Evolutionary conservation across 2,113 vertebrate species (phyloP).

Genomic region (Corydoras sp.): DNA sequence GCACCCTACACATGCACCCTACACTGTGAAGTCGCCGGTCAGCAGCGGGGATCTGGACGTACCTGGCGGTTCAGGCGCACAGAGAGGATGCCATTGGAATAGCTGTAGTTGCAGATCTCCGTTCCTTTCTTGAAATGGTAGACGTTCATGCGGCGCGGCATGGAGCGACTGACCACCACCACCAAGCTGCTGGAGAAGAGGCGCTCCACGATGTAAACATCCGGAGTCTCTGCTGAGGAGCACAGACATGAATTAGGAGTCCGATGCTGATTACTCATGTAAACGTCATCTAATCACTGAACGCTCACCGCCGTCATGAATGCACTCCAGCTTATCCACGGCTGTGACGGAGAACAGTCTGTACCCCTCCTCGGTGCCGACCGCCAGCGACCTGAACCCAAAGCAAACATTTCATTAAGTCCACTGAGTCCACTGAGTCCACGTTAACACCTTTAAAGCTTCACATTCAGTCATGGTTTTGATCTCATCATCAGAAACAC

Average conservation of each 20-base stretch:
- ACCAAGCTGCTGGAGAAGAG: constrained; percentile 97
- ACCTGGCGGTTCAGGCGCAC: constrained; percentile 91
- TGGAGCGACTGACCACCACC: constrained; percentile 80
- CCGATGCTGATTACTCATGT: no score
- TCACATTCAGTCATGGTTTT: no score
- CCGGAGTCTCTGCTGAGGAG: constrained; percentile 73
- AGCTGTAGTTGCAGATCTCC: constrained; percentile 96
- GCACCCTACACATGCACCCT: no score
- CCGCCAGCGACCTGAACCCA: constrained; percentile 77
- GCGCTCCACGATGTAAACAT: constrained; percentile 90
- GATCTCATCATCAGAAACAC: no score
- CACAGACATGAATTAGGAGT: neutral
- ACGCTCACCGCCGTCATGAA: constrained; percentile 87
- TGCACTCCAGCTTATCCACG: constrained; percentile 89
- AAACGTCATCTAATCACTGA: neutral
- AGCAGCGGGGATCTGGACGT: neutral
- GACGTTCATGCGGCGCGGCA: constrained; percentile 89
- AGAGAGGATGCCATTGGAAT: constrained; percentile 80
- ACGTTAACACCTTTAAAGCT: neutral
- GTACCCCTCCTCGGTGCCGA: constrained; percentile 85
- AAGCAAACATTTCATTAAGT: neutral
- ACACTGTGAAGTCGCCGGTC: no score
- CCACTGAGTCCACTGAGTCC: neutral
- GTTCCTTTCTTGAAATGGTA: constrained; percentile 98
- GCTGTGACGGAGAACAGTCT: constrained; percentile 87